Evolutionary conservation across 2,797 vertebrate genomes (phyloP), one percentile per base, ranked within the genome.

Genomic region (Etheostoma perlongum): DNA sequence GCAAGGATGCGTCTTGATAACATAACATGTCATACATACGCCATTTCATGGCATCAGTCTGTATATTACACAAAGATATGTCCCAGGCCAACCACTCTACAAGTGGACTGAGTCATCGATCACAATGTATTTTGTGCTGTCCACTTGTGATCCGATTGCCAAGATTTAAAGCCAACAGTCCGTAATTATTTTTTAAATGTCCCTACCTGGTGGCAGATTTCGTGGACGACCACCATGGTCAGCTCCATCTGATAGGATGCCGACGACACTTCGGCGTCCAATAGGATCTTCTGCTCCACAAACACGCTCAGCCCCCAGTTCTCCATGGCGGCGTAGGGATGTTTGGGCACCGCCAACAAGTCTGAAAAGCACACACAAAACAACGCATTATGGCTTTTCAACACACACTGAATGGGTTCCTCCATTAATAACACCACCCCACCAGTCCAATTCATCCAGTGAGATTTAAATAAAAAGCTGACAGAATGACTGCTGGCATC

Each of bases 301-400:
- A 99, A 99, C 83, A 99, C 96, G 89, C 96, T 99, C 85, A 99
- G 95, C 55, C 98, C 98, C 98, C 98, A 99, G 95, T 99, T 99
- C 95, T 99, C 98, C 98, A 99, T 99, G 84, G 98, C 98, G 69
- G 98, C 96, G 74, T 99, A 99, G 0, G 98, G 98, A 86, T 99
- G 98, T 87, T 99, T 99, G 85, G 98, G 98, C 83, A 99, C 98
- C n/a, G 98, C 98, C 95, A 99, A 90, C 82, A 99, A 94, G 95
- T 99, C 98, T 99, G 95, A 62, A 93, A 46, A 54, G 0, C 23
- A 79, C 65, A 82, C 21, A 81, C 4, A 64, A 71, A 59, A 47
- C 42, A 57, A 48, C 3, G 53, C 61, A n/a, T 76, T 47, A 55
- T 1, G 6, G 59, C 67, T 61, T 83, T 67, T 63, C 5, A 76